Evolutionary conservation across 2,888 invertebrate genomes (phyloP).

Genomic region (Petrolisthes cinctipes): DNA sequence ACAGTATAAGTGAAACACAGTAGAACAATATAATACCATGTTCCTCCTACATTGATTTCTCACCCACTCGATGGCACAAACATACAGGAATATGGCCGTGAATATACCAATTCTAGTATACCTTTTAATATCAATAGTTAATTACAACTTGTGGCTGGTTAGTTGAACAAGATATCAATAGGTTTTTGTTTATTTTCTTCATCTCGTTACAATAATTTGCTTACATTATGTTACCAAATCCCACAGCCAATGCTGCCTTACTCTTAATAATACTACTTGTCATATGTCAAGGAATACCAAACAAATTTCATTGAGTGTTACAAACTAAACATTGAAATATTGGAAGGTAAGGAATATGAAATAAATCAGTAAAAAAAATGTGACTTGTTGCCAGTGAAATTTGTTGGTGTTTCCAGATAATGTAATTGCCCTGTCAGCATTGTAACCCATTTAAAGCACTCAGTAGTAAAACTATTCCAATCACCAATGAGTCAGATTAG

Average conservation of each 20-base stretch:
- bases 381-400: background rate
- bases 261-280: slow-evolving; percentile 51
- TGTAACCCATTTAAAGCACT: background rate
- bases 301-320: slow-evolving; percentile 19
- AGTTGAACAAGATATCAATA: background rate
- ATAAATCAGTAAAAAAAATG: background rate
- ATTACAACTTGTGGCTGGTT: background rate
- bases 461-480: too few relatives aligned
- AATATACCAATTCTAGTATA: too few relatives aligned
- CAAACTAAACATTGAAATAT: background rate
- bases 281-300: slow-evolving; percentile 34
- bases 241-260: slow-evolving; percentile 61
- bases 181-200: too few relatives aligned
- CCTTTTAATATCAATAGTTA: too few relatives aligned
- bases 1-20: too few relatives aligned
- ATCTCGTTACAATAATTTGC: too few relatives aligned
- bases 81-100: too few relatives aligned
- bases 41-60: too few relatives aligned
- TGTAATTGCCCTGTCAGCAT: slow-evolving; percentile 12
- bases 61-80: too few relatives aligned
- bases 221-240: slow-evolving; percentile 38
- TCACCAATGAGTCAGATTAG: too few relatives aligned
- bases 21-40: too few relatives aligned
- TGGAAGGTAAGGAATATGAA: background rate
- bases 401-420: slow-evolving; percentile 4